Base-by-base conservation (phyloP, 1,140 invertebrate genomes). In the Philopotamus ludificatus region DNA sequence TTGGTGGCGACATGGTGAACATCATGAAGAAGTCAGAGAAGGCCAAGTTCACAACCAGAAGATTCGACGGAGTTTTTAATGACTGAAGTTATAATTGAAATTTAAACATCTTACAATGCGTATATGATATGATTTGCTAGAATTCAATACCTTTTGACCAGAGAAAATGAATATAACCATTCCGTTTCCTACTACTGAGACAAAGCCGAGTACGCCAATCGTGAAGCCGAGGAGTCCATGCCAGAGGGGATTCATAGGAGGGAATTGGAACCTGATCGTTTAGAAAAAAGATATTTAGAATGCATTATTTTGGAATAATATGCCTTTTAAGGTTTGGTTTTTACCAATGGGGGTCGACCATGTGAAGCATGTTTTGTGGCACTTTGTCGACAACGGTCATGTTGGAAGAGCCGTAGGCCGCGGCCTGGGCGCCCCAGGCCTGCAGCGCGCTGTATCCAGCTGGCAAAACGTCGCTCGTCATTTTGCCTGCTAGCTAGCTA, bases 21-120 rank as follows among this genome's bases (percentile, higher is more conserved):
- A 94, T 95, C 89, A 95, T 94, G 34, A 88, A 77, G 72, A 95
- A 93, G 74, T 95, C 92, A 8, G 89, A 92, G 74, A 94, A 87
- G 4, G 92, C 92, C 70, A 95, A 80, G 77, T 95, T 95, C 42
- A 94, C 85, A 9, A 94, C 88, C 25, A 93, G 81, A 58, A 94
- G 75, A 76, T 95, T 95, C 60, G 91, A 91, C 10, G 92, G 92
- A 15, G 90, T 92, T 70, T 90, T 84, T 1, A 94, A 83, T 44
- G 80, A 79, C 79, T 81, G 74, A 1, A 74, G 77, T 70, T 4
- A 64, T 42, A 75, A 88, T 53, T 18, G n/a, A 8, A 1, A 53
- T 23, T 41, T 53, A 7, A 63, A 54, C 23, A 23, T n/a, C n/a
- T n/a, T n/a, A n/a, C n/a, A n/a, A 34, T 16, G 9, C 15, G 18